phyloP scores from a whole-genome alignment of 2,888 invertebrate genomes.

The Sclerodermus sp. region DNA sequence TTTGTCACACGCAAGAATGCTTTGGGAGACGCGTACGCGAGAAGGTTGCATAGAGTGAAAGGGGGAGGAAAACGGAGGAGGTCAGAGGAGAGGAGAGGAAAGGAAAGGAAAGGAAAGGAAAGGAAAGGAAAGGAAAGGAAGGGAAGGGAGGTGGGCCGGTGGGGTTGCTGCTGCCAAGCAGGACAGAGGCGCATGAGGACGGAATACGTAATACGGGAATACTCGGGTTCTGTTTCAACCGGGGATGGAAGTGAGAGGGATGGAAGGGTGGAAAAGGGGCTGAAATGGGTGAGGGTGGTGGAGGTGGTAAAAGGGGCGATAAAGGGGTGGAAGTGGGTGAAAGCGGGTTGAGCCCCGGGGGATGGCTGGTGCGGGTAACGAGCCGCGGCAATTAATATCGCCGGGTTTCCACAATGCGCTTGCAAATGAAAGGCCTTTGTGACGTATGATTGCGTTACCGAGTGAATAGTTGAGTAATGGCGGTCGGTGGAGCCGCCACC shows the following conservation, averaged over 20 bases:
- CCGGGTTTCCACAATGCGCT: slow-evolving; percentile 58
- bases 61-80: too few species aligned
- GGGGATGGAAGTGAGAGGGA: not conserved
- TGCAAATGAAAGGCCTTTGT: slow-evolving; percentile 59
- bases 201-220: slow-evolving; percentile 55
- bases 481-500: slow-evolving; percentile 47
- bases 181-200: slow-evolving; percentile 49
- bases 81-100: too few species aligned
- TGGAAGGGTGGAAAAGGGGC: slow-evolving; percentile 18
- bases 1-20: slow-evolving; percentile 49
- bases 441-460: slow-evolving; percentile 59
- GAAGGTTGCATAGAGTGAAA: slow-evolving; percentile 35
- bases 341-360: slow-evolving; percentile 22
- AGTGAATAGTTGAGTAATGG: slow-evolving; percentile 59
- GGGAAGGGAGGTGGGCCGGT: slow-evolving; percentile 34
- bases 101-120: too few species aligned
- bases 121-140: too few species aligned
- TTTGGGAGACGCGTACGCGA: slow-evolving; percentile 31
- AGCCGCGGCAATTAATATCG: slow-evolving; percentile 59
- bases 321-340: slow-evolving; percentile 33
- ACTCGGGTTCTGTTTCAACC: slow-evolving; percentile 26
- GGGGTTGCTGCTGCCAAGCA: slow-evolving; percentile 29
- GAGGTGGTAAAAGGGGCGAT: slow-evolving; percentile 15
- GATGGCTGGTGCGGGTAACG: slow-evolving; percentile 49
- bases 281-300: slow-evolving; percentile 4